These are phyloP conservation scores for Heterotis niloticus DNA, from an alignment of 2,113 vertebrate genomes.

Conservation along the genomic window DNA sequence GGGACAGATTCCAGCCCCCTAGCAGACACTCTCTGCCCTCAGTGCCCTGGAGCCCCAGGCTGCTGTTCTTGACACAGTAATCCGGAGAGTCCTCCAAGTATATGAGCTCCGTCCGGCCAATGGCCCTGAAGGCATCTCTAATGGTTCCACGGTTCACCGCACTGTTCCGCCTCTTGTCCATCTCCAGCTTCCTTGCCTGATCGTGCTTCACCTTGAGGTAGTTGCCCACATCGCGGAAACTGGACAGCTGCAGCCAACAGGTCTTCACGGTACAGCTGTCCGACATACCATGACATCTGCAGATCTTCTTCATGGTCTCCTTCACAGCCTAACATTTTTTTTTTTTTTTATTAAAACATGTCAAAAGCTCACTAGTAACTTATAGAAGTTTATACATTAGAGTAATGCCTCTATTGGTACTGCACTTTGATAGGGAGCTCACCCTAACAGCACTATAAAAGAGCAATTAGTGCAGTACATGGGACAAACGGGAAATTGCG, in stretches of 20 bases:
- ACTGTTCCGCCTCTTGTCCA: constrained; percentile 82
- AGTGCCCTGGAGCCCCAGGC: constrained; percentile 82
- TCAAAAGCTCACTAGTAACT: no score
- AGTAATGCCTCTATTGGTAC: no score
- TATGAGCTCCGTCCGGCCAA: constrained; percentile 73
- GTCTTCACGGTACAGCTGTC: constrained; percentile 94
- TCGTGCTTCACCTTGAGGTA: constrained; percentile 84
- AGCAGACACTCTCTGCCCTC: constrained; percentile 89
- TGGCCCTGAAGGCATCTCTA: constrained; percentile 65
- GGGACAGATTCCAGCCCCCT: constrained; percentile 63
- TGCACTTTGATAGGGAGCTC: no score
- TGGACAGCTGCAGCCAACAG: constrained; percentile 89
- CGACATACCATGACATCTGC: constrained; percentile 93
- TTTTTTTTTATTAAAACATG: no score
- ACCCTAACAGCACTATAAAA: no score
- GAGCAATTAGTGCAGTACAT: no score
- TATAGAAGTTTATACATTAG: no score
- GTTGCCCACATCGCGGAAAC: constrained; percentile 84
- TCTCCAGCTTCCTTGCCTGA: constrained; percentile 81
- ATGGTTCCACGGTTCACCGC: constrained; percentile 76
- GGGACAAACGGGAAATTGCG: no score
- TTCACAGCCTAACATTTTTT: constrained; percentile 75
- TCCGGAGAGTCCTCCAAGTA: constrained; percentile 94
- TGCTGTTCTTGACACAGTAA: constrained; percentile 82
- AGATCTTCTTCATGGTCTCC: constrained; percentile 81